phyloP scores from a whole-genome alignment of 2,888 invertebrate species.

The Eustalomyia histrio region DNA sequence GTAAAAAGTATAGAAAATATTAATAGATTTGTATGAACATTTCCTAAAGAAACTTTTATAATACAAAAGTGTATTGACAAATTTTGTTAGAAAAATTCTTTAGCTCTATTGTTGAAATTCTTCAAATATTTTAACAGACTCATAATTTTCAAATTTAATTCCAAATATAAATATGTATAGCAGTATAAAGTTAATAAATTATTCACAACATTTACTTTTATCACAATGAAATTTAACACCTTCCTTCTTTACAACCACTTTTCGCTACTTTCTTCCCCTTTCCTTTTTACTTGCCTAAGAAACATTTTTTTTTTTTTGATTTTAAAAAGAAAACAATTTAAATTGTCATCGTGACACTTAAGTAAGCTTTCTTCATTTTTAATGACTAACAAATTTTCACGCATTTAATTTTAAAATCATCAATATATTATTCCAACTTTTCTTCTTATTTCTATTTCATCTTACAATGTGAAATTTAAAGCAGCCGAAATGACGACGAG shows the following conservation, averaged over 20 bases:
- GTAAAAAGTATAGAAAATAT: too few species aligned
- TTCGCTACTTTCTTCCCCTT: constrained; percentile 12
- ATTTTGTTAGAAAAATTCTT: too few species aligned
- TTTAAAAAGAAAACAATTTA: constrained; percentile 24
- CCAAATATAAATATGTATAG: not conserved
- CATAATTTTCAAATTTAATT: not conserved
- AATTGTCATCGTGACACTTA: constrained; percentile 47
- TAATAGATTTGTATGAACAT: too few species aligned
- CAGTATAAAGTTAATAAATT: constrained; percentile 36
- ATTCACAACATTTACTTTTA: constrained; percentile 28
- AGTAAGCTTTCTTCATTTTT: constrained; percentile 18
- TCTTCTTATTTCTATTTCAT: constrained; percentile 15
- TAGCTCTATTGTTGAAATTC: not conserved
- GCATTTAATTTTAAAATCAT: constrained; percentile 54
- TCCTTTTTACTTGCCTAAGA: too few species aligned
- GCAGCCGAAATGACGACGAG: too few species aligned
- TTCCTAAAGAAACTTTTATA: too few species aligned
- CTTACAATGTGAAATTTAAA: not conserved
- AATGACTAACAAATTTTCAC: constrained; percentile 55
- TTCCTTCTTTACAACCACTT: constrained; percentile 15
- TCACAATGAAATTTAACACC: constrained; percentile 40
- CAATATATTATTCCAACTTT: constrained; percentile 38
- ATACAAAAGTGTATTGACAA: too few species aligned
- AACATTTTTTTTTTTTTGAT: not conserved
- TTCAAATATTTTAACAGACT: not conserved